Evolutionary conservation across 2,888 invertebrate genomes (phyloP).

Genomic region (Drosophila fulvimacula): DNA sequence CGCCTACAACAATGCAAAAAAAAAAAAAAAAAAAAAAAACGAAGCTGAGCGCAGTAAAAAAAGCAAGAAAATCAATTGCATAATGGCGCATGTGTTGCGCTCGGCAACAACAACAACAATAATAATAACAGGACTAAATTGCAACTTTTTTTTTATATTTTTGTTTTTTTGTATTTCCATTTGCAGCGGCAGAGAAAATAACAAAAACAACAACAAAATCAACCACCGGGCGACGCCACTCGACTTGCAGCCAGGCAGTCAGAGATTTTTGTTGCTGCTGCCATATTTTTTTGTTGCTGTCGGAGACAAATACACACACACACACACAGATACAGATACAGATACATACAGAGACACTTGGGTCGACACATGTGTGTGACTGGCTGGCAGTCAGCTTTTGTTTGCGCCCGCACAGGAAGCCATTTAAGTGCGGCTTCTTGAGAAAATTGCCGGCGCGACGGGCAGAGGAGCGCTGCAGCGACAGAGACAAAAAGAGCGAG

Average conservation of each 20-base stretch:
- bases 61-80: slow-evolving; percentile 79
- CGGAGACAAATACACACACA: slow-evolving; percentile 53
- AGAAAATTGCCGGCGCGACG: slow-evolving; percentile 79
- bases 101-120: slow-evolving; percentile 29
- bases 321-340: slow-evolving; percentile 18
- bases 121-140: slow-evolving; percentile 52
- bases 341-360: slow-evolving; percentile 18
- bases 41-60: slow-evolving; percentile 43
- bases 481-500: neutral
- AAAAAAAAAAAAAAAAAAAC: no score
- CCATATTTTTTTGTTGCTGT: slow-evolving; percentile 65
- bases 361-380: slow-evolving; percentile 44
- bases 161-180: slow-evolving; percentile 36
- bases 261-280: slow-evolving; percentile 68
- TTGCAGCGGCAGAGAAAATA: slow-evolving; percentile 47
- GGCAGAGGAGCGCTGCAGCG: slow-evolving; percentile 34
- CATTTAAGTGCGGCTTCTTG: slow-evolving; percentile 83
- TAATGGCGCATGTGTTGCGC: slow-evolving; percentile 81
- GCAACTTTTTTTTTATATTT: slow-evolving; percentile 66
- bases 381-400: slow-evolving; percentile 58
- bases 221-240: slow-evolving; percentile 67
- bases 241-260: slow-evolving; percentile 55
- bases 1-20: slow-evolving; percentile 55
- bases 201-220: slow-evolving; percentile 41
- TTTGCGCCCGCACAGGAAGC: slow-evolving; percentile 81